Conservation (phyloP, 1,140 invertebrate genomes). For the Macrocentrus cingulum region DNA sequence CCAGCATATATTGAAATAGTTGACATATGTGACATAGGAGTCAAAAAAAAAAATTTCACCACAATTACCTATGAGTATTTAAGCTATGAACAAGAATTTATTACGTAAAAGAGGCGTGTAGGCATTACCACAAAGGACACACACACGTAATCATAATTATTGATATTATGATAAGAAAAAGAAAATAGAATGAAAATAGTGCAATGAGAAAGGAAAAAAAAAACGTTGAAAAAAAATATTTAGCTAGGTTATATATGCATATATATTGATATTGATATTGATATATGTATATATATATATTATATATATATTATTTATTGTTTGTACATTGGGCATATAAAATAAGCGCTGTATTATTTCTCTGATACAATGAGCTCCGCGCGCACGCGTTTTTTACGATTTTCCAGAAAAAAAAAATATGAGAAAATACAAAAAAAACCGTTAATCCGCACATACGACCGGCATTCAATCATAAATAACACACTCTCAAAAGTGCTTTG, state of each 20-base stretch:
- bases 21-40: slow-evolving; percentile 42
- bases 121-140: slow-evolving; percentile 29
- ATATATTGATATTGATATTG: slow-evolving; percentile 9
- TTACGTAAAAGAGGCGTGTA: slow-evolving; percentile 25
- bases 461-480: too few relatives aligned
- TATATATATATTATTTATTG: slow-evolving; percentile 40
- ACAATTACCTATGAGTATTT: slow-evolving; percentile 30
- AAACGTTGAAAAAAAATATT: slow-evolving; percentile 23
- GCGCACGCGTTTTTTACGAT: slow-evolving; percentile 47
- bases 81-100: slow-evolving; percentile 31
- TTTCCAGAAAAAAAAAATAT: slow-evolving; percentile 36
- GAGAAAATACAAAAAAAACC: slow-evolving; percentile 7
- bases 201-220: slow-evolving; percentile 22
- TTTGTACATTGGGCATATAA: slow-evolving; percentile 46
- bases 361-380: slow-evolving; percentile 35
- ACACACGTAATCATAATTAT: slow-evolving; percentile 29
- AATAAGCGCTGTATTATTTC: slow-evolving; percentile 45
- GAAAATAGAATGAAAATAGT: slow-evolving; percentile 27
- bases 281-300: too few relatives aligned
- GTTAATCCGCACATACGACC: too few relatives aligned
- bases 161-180: slow-evolving; percentile 24
- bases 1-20: slow-evolving; percentile 40
- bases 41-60: slow-evolving; percentile 36
- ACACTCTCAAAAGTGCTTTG: too few relatives aligned
- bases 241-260: slow-evolving; percentile 30